Percentiles rank a stretch among this genome's conserved stretches.
Evolutionary conservation across 2,888 invertebrate genomes (phyloP).

Genomic region (Apamea monoglypha): DNA sequence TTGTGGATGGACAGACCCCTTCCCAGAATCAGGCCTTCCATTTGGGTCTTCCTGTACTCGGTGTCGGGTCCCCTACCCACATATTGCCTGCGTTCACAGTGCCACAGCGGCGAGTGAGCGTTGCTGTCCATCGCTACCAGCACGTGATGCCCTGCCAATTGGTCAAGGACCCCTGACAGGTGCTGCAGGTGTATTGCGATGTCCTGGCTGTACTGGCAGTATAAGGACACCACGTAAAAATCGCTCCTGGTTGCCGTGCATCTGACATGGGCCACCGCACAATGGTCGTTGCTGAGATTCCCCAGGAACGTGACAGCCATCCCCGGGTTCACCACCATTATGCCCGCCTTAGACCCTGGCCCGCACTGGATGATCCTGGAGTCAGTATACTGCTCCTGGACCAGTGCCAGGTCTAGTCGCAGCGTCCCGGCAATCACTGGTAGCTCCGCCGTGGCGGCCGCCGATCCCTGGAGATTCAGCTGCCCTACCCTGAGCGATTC

Average conservation of each 20-base stretch:
- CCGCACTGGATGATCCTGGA: neutral
- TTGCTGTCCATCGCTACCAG: too few species aligned
- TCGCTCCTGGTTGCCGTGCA: accelerated
- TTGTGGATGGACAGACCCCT: neutral
- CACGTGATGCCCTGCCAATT: too few species aligned
- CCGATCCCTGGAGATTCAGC: slow-evolving; percentile 59
- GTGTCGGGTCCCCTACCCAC: too few species aligned
- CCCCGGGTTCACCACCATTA: neutral
- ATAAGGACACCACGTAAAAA: neutral
- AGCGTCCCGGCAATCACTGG: slow-evolving; percentile 38
- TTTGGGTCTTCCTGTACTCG: too few species aligned
- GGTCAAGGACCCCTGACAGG: too few species aligned
- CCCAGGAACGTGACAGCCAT: neutral
- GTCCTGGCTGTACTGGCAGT: slow-evolving; percentile 26
- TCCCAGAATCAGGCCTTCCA: neutral
- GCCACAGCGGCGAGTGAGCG: too few species aligned
- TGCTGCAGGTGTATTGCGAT: slow-evolving; percentile 1
- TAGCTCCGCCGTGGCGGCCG: slow-evolving; percentile 51
- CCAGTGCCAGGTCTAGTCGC: slow-evolving; percentile 58
- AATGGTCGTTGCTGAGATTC: neutral
- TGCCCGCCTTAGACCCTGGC: neutral
- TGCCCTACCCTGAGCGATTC: slow-evolving; percentile 46
- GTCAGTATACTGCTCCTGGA: slow-evolving; percentile 63
- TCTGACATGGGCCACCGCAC: slow-evolving; percentile 9
- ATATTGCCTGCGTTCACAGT: too few species aligned